Conservation (phyloP, 2,888 invertebrate species). For the Salpingus planirostris region DNA sequence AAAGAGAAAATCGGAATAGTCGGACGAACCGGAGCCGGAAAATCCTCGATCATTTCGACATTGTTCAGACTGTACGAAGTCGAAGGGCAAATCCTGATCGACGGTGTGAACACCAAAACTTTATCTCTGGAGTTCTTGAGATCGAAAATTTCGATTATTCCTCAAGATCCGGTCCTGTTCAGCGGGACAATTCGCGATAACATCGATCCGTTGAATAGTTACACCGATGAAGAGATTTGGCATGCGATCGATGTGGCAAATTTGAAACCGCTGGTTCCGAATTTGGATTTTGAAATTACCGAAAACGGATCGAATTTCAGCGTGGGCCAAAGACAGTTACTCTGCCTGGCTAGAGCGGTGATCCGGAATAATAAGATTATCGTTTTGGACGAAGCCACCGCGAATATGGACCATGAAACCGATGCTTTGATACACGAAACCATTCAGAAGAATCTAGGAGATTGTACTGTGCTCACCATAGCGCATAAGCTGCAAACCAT, state of each 20-base stretch:
- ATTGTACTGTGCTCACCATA: constrained; percentile 48
- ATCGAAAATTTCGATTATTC: constrained; percentile 70
- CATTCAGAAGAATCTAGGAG: constrained; percentile 43
- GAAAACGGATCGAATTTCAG: constrained; percentile 36
- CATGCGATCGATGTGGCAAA: constrained; percentile 70
- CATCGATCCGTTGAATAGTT: constrained; percentile 76
- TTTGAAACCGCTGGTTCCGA: constrained; percentile 58
- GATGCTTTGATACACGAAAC: constrained; percentile 46
- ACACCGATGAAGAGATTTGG: constrained; percentile 71
- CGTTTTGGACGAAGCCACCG: constrained; percentile 51
- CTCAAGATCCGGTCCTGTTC: constrained; percentile 78
- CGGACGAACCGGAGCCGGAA: constrained; percentile 77
- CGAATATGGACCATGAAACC: constrained; percentile 48
- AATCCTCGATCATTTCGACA: constrained; percentile 65
- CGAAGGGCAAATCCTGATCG: constrained; percentile 72
- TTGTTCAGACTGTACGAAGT: constrained; percentile 70
- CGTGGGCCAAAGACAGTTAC: constrained; percentile 48
- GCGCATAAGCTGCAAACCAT: constrained; percentile 43
- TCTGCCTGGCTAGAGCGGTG: constrained; percentile 49
- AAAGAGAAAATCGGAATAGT: constrained; percentile 68
- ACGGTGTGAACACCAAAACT: constrained; percentile 59
- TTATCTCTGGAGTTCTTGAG: constrained; percentile 68
- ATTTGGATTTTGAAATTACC: constrained; percentile 41
- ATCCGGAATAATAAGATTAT: constrained; percentile 44
- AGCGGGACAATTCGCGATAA: constrained; percentile 79